These are phyloP conservation scores for Chascanopsetta lugubris DNA, from an alignment of 2,113 vertebrate genomes.

Conservation along the genomic window DNA sequence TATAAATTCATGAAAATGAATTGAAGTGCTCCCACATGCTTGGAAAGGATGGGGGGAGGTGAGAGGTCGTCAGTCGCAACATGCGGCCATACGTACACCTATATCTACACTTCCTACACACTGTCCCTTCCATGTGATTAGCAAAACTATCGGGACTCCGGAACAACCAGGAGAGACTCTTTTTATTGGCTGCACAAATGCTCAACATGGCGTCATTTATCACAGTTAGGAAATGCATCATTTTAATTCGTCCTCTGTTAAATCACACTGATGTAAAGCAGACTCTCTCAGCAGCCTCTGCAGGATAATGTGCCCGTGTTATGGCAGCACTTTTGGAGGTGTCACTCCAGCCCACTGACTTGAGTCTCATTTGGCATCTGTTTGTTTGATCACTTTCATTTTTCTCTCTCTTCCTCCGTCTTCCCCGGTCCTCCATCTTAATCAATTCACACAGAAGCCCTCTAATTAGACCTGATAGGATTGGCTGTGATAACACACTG, in stretches of 20 bases:
- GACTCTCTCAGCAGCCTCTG: conserved; percentile 49
- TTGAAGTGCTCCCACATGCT: too few species aligned
- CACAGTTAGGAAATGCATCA: conserved; percentile 31
- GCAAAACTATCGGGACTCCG: conserved; percentile 15
- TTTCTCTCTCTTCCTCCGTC: conserved; percentile 9
- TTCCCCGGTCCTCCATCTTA: neutral
- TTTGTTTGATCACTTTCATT: conserved; percentile 60
- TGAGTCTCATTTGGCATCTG: conserved; percentile 69
- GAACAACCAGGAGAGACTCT: neutral
- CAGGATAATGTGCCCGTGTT: conserved; percentile 59
- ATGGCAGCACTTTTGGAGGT: conserved; percentile 32
- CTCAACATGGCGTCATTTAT: conserved; percentile 21
- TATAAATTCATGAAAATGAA: too few species aligned
- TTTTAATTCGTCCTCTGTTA: conserved; percentile 69
- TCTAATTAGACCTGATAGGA: neutral
- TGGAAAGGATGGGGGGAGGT: too few species aligned
- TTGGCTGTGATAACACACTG: neutral
- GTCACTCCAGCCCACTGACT: conserved; percentile 65
- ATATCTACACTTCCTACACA: too few species aligned
- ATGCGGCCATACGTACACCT: too few species aligned
- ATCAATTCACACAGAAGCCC: neutral
- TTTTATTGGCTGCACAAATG: conserved; percentile 41
- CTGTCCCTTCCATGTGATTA: too few species aligned
- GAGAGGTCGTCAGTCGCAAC: too few species aligned
- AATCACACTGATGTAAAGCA: conserved; percentile 50